Percentiles rank a stretch among this genome's conserved stretches.
These are phyloP conservation scores for Ptilodon capucinus DNA, from an alignment of 2,888 invertebrate species.

Conservation along the genomic window DNA sequence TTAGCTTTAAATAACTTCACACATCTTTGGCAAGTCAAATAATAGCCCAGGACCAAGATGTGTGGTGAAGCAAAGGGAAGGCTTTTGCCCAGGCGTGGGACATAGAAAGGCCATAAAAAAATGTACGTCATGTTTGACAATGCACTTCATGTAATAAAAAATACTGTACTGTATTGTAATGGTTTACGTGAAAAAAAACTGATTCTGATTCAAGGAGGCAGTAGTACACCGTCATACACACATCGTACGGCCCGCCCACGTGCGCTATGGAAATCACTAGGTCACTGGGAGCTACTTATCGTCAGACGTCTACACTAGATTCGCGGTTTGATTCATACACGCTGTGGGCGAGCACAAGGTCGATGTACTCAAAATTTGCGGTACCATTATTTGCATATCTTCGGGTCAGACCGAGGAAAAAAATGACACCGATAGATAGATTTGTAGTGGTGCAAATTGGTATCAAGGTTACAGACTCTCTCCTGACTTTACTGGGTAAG, in stretches of 20 bases:
- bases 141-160: not conserved
- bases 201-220: not conserved
- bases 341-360: constrained; percentile 75
- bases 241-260: constrained; percentile 56
- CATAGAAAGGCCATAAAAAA: no score
- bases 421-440: constrained; percentile 73
- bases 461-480: constrained; percentile 79
- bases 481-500: constrained; percentile 76
- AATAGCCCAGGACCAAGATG: no score
- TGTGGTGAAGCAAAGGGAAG: no score
- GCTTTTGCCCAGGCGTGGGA: no score
- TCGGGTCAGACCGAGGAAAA: constrained; percentile 62
- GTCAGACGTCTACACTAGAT: constrained; percentile 56
- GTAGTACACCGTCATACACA: constrained; percentile 2
- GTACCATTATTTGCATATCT: constrained; percentile 77
- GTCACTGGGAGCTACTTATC: constrained; percentile 70
- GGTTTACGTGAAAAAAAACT: no score
- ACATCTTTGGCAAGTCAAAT: no score
- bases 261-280: constrained; percentile 75
- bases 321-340: constrained; percentile 63
- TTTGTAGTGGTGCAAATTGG: constrained; percentile 66
- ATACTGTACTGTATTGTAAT: no score
- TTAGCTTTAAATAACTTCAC: no score
- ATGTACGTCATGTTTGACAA: no score
- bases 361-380: constrained; percentile 77